These are phyloP conservation scores for Parnassius mnemosyne DNA, from an alignment of 2,888 invertebrate species.

Conservation along the genomic window DNA sequence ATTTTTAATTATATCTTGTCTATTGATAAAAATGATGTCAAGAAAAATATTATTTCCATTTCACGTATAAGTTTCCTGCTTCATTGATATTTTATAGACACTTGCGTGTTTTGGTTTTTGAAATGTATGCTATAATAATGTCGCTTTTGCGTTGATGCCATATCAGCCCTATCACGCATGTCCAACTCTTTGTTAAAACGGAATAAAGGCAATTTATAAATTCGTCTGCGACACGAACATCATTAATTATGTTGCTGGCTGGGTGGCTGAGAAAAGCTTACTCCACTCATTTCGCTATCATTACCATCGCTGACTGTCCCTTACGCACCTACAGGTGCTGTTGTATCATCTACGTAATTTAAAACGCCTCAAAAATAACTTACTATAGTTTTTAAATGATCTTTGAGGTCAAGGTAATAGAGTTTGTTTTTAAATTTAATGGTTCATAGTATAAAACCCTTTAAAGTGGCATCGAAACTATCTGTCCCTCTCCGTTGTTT, in stretches of 20 bases:
- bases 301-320: slow-evolving; percentile 66
- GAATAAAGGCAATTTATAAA: slow-evolving; percentile 78
- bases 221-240: slow-evolving; percentile 76
- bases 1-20: too few relatives aligned
- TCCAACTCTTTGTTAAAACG: slow-evolving; percentile 66
- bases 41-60: too few relatives aligned
- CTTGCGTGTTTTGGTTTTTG: slow-evolving; percentile 11
- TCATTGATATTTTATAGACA: too few relatives aligned
- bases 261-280: slow-evolving; percentile 80
- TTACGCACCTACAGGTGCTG: slow-evolving; percentile 50
- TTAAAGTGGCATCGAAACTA: slow-evolving; percentile 27
- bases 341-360: slow-evolving; percentile 31
- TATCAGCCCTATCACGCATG: slow-evolving; percentile 65
- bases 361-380: slow-evolving; percentile 29
- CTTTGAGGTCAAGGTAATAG: slow-evolving; percentile 23
- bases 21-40: too few relatives aligned
- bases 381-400: slow-evolving; percentile 13
- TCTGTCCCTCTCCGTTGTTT: slow-evolving; percentile 69
- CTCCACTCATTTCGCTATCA: slow-evolving; percentile 79
- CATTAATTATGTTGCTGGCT: slow-evolving; percentile 81
- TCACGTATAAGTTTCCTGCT: too few relatives aligned
- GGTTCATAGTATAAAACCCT: slow-evolving; percentile 22
- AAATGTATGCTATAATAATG: slow-evolving; percentile 44
- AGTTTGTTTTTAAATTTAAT: slow-evolving; percentile 26
- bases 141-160: slow-evolving; percentile 48